A percentile compares a stretch with the other conserved stretches of the same genome.
phyloP scores from a whole-genome alignment of 2,888 invertebrate species.

The Eudasyphora cyanicolor region DNA sequence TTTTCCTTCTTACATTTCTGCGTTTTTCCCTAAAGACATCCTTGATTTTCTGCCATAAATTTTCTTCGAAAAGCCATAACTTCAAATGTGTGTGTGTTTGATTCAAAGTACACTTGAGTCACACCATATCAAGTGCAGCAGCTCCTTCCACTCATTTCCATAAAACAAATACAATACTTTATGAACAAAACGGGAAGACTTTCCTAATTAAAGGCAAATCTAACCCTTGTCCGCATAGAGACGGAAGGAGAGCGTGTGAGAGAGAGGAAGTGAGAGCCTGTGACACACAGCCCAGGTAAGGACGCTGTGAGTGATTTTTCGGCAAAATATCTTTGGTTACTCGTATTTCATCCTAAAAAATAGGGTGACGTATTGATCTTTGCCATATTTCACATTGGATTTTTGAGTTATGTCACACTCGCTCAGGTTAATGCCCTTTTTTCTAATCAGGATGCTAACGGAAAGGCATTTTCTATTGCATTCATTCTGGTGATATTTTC shows the following conservation, averaged over 20 bases:
- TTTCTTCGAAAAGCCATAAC: background rate
- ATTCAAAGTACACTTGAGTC: background rate
- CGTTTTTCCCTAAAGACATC: too few relatives aligned
- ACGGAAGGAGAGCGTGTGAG: background rate
- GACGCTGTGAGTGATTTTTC: background rate
- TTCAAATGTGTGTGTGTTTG: background rate
- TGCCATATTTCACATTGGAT: background rate
- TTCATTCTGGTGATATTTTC: background rate
- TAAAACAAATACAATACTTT: background rate
- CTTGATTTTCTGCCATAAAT: too few relatives aligned
- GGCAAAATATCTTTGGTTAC: background rate
- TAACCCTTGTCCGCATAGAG: background rate
- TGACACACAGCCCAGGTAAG: background rate
- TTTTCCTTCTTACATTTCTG: too few relatives aligned
- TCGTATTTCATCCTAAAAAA: background rate
- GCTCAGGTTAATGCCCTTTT: constrained; percentile 20
- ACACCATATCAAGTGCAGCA: background rate
- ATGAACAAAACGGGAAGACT: background rate
- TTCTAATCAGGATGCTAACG: background rate
- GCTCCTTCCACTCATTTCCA: background rate
- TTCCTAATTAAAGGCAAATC: constrained; percentile 1
- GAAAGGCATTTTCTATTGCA: too few relatives aligned
- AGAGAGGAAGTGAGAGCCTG: background rate
- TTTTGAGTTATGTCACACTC: constrained; percentile 11
- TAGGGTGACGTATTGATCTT: constrained; percentile 10